phyloP scores from a whole-genome alignment of 2,888 invertebrate genomes.

The Lasioglossum figueresi region DNA sequence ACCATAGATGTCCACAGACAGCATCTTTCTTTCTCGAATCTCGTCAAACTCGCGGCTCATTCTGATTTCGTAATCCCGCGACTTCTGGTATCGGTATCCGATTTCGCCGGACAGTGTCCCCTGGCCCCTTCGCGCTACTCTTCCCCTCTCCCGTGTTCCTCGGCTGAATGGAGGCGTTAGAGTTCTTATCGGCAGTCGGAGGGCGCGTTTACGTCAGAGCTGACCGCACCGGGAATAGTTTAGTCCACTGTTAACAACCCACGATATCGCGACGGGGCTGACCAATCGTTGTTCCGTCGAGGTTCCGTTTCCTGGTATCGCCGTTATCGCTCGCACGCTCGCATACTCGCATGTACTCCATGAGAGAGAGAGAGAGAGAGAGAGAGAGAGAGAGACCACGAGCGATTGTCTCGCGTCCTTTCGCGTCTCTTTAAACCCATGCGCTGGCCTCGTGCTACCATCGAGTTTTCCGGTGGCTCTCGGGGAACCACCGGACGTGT shows the following conservation, averaged over 20 bases:
- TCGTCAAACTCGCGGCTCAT: conserved; percentile 3
- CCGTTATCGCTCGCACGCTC: neutral
- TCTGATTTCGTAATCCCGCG: conserved; percentile 62
- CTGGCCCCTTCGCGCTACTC: conserved; percentile 22
- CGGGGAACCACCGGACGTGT: conserved; percentile 46
- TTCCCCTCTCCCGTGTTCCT: conserved; percentile 34
- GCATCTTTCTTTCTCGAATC: neutral
- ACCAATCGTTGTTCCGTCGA: conserved; percentile 14
- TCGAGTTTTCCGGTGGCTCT: conserved; percentile 30
- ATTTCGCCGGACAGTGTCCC: conserved; percentile 24
- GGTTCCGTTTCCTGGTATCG: conserved; percentile 20
- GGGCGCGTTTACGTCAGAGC: conserved; percentile 75
- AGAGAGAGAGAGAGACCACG: neutral
- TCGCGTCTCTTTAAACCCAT: conserved; percentile 55
- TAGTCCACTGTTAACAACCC: conserved; percentile 48
- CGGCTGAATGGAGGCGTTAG: conserved; percentile 78
- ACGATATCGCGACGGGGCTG: neutral
- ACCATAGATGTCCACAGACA: neutral
- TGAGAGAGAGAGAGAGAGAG: neutral
- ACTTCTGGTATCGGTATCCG: conserved; percentile 56
- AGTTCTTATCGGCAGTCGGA: conserved; percentile 77
- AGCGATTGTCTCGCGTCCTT: conserved; percentile 9
- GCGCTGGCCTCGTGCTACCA: conserved; percentile 49
- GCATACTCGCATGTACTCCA: neutral
- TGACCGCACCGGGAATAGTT: conserved; percentile 54